A percentile compares a stretch with the other conserved stretches of the same genome.
Evolutionary conservation across 2,797 vertebrate species (phyloP).

Genomic region (Clarias laeviceps): DNA sequence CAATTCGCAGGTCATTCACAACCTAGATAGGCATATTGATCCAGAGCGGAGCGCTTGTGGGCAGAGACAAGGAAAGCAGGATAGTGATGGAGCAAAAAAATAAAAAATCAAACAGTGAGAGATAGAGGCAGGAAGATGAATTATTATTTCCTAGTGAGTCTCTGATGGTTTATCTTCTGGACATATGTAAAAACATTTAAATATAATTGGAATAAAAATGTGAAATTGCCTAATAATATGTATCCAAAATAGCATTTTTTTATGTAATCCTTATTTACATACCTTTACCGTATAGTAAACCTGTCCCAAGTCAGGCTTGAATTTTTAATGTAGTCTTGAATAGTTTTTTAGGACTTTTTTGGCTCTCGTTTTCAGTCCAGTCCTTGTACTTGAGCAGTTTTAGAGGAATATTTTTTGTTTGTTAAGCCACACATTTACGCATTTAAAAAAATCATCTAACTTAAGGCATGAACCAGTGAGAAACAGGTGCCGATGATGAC

Average conservation of each 20-base stretch:
- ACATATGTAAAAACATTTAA: neutral
- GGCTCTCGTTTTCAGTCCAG: too few relatives aligned
- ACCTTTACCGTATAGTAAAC: neutral
- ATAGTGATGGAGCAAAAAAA: constrained; percentile 17
- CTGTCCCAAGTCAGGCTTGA: too few relatives aligned
- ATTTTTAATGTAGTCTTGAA: too few relatives aligned
- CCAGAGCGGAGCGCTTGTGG: constrained; percentile 26
- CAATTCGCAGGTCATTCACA: constrained; percentile 59
- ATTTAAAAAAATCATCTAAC: too few relatives aligned
- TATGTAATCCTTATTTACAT: neutral
- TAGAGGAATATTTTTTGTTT: too few relatives aligned
- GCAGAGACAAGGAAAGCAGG: constrained; percentile 5
- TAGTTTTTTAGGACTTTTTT: too few relatives aligned
- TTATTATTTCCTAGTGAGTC: neutral
- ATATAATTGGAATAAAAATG: neutral
- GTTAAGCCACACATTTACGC: too few relatives aligned
- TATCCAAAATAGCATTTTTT: neutral
- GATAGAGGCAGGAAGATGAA: neutral
- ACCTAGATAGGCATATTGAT: constrained; percentile 54
- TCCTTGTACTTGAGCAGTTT: too few relatives aligned
- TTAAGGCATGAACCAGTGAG: too few relatives aligned
- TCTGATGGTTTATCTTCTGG: neutral
- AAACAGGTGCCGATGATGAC: too few relatives aligned
- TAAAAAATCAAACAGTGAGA: neutral
- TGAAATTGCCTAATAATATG: neutral